A percentile compares a stretch with the other conserved stretches of the same genome.
Evolutionary conservation across 2,888 invertebrate genomes (phyloP).

Genomic region (Anarsia innoxiella): DNA sequence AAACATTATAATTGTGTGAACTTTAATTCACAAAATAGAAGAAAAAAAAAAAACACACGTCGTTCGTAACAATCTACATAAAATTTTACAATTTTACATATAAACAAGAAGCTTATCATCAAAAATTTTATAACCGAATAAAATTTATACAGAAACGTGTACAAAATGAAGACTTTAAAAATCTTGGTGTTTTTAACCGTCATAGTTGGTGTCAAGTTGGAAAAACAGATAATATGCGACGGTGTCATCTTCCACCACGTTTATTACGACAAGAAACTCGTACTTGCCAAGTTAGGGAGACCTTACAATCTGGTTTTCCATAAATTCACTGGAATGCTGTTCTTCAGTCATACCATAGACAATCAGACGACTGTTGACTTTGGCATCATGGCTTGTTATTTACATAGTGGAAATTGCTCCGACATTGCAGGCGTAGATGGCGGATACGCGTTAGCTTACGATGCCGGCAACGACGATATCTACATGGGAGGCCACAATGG

Average conservation of each 20-base stretch:
- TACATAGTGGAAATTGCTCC: constrained; percentile 34
- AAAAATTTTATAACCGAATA: no score
- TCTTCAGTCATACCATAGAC: constrained; percentile 51
- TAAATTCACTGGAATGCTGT: constrained; percentile 46
- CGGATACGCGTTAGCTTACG: constrained; percentile 57
- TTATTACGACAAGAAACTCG: constrained; percentile 41
- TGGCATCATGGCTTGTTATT: constrained; percentile 40
- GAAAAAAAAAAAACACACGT: no score
- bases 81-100: no score
- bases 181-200: no score
- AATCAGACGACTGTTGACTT: constrained; percentile 44
- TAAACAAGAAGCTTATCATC: no score
- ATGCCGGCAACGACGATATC: constrained; percentile 53
- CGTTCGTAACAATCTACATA: no score
- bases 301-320: constrained; percentile 54
- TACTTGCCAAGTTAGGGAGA: constrained; percentile 37
- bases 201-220: no score
- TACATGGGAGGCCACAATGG: constrained; percentile 64
- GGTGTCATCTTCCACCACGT: constrained; percentile 49
- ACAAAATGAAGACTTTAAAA: no score
- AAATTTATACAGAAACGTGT: no score
- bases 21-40: no score
- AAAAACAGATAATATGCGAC: constrained; percentile 40
- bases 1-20: no score
- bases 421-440: constrained; percentile 41